Conservation (phyloP, 2,113 vertebrate genomes). For the Leucopsar rothschildi region DNA sequence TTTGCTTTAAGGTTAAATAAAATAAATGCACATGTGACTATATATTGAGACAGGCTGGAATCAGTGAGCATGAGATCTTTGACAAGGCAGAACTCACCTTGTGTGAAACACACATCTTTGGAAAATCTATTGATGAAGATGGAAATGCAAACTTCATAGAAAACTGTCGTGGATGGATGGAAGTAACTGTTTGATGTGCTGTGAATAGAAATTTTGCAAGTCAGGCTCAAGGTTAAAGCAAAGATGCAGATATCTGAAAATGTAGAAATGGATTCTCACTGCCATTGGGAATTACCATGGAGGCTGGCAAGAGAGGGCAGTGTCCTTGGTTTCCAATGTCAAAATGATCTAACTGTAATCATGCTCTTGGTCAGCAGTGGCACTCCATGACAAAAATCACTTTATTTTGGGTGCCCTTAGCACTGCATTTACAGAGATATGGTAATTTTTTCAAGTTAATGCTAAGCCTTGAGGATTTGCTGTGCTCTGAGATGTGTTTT, state of each 20-base stretch:
- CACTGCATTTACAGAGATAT: background rate
- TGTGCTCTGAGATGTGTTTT: background rate
- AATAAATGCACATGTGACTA: slow-evolving; percentile 16
- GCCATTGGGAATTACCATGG: background rate
- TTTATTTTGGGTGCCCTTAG: background rate
- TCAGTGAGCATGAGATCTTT: background rate
- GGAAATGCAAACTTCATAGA: background rate
- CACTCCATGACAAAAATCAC: background rate
- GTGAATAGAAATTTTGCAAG: background rate
- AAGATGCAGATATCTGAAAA: background rate
- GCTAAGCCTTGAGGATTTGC: background rate
- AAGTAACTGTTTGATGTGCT: background rate
- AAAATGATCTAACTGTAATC: background rate
- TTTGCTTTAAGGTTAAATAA: slow-evolving; percentile 49
- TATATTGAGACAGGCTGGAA: background rate
- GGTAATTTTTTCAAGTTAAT: background rate
- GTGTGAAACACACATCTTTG: background rate
- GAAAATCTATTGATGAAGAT: background rate
- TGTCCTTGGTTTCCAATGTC: background rate
- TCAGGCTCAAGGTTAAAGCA: slow-evolving; percentile 1
- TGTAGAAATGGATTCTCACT: background rate
- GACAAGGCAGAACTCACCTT: background rate
- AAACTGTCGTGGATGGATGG: background rate
- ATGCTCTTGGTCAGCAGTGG: background rate
- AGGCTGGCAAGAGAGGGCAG: background rate